Percentiles rank a stretch among this genome's conserved stretches.
Conservation (phyloP, 2,113 vertebrate genomes). For the Tetrao urogallus region DNA sequence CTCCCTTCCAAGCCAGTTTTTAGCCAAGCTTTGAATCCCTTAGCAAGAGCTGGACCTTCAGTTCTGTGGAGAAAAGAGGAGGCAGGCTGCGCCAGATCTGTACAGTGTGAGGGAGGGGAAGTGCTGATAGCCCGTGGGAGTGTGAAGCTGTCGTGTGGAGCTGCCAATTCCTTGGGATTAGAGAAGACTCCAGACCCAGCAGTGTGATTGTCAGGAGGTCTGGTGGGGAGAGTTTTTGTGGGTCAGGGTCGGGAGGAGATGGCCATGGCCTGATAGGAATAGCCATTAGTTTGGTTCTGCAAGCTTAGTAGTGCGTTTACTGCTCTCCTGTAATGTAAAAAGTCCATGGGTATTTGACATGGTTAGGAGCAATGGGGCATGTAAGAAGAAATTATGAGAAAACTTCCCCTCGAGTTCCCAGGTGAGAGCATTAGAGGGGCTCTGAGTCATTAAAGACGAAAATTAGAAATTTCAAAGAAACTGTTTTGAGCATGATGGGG, state of each 20-base stretch:
- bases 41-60: neutral
- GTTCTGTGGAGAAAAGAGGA: neutral
- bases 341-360: neutral
- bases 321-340: neutral
- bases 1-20: neutral
- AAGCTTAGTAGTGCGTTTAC: neutral
- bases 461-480: accelerated
- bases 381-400: neutral
- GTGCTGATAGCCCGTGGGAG: neutral
- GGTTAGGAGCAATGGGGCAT: neutral
- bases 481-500: neutral
- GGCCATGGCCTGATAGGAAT: neutral
- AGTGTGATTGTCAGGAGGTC: neutral
- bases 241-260: neutral
- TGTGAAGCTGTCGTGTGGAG: accelerated
- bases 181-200: neutral
- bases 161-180: neutral
- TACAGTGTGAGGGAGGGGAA: neutral
- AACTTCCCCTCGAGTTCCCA: neutral
- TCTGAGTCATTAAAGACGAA: neutral
- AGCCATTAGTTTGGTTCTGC: neutral
- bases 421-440: neutral
- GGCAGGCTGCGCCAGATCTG: accelerated
- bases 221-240: neutral
- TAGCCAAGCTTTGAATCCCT: neutral